Evolutionary conservation across 64 coral and sea anemone genomes (phyloP).

Genomic region (Dendronephthya gigantea): DNA sequence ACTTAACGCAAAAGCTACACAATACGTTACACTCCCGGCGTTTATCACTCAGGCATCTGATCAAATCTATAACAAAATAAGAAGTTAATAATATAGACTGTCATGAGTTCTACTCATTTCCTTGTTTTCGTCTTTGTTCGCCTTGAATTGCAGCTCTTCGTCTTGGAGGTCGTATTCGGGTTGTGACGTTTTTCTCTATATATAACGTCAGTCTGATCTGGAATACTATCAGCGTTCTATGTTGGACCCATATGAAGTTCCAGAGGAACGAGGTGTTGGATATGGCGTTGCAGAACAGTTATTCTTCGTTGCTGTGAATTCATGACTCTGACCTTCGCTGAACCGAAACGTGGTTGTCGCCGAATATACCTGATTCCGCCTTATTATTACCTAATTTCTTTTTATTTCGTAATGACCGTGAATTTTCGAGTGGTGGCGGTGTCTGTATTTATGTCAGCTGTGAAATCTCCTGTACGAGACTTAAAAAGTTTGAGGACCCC

Average conservation of each 20-base stretch:
- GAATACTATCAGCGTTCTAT: too few relatives aligned
- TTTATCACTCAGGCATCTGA: slow-evolving; percentile 5
- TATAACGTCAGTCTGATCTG: too few relatives aligned
- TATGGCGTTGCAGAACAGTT: background rate
- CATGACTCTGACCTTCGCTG: slow-evolving; percentile 41
- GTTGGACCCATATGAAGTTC: background rate
- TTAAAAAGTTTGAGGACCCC: too few relatives aligned
- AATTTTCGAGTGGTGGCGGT: too few relatives aligned
- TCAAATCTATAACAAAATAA: background rate
- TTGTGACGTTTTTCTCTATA: too few relatives aligned
- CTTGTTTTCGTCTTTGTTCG: background rate
- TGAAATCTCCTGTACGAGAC: too few relatives aligned
- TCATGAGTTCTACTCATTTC: background rate
- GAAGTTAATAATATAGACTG: background rate
- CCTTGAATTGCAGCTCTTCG: background rate
- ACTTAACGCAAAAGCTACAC: too few relatives aligned
- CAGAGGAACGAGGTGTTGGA: background rate
- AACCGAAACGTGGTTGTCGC: too few relatives aligned
- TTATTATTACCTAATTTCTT: too few relatives aligned
- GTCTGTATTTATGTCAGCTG: too few relatives aligned
- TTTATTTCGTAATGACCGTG: too few relatives aligned
- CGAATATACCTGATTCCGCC: too few relatives aligned
- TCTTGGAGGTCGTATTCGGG: background rate
- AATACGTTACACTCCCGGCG: background rate
- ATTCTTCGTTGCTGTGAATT: slow-evolving; percentile 23